These are phyloP conservation scores for Penaeus indicus DNA, from an alignment of 1,140 invertebrate species.

Conservation along the genomic window DNA sequence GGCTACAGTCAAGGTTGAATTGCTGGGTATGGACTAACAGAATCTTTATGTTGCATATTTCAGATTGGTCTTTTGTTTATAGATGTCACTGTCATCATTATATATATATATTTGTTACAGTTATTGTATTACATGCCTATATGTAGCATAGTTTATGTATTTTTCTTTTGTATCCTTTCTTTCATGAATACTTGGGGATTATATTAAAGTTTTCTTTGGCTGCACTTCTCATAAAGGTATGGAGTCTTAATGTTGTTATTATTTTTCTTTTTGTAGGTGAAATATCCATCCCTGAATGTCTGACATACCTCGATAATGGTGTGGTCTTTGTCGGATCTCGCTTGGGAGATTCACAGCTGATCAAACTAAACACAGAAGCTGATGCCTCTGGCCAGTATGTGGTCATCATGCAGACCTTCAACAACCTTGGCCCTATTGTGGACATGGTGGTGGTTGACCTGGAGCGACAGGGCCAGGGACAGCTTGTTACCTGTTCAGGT, in stretches of 20 bases:
- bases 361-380: constrained; percentile 88
- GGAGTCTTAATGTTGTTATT: constrained; percentile 21
- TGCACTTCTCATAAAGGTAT: background rate
- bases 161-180: background rate
- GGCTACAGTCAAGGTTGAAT: constrained; percentile 93
- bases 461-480: constrained; percentile 96
- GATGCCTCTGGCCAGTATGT: constrained; percentile 93
- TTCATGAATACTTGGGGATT: background rate
- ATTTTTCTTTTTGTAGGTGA: constrained; percentile 74
- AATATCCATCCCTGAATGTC: constrained; percentile 96
- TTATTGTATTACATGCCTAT: background rate
- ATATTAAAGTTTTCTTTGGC: too few species aligned
- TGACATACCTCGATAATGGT: constrained; percentile 99
- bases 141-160: background rate
- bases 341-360: constrained; percentile 95
- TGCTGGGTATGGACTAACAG: constrained; percentile 78
- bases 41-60: constrained; percentile 60
- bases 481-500: constrained; percentile 97
- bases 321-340: constrained; percentile 97
- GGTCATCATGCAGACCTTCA: constrained; percentile 94
- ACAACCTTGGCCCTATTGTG: constrained; percentile 96
- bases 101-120: background rate
- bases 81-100: too few species aligned
- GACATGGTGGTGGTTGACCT: constrained; percentile 98
- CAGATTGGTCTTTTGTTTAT: background rate